Percentiles rank a stretch among this genome's conserved stretches.
Evolutionary conservation across 1,140 invertebrate species (phyloP).

Genomic region (Antheraea mylitta): DNA sequence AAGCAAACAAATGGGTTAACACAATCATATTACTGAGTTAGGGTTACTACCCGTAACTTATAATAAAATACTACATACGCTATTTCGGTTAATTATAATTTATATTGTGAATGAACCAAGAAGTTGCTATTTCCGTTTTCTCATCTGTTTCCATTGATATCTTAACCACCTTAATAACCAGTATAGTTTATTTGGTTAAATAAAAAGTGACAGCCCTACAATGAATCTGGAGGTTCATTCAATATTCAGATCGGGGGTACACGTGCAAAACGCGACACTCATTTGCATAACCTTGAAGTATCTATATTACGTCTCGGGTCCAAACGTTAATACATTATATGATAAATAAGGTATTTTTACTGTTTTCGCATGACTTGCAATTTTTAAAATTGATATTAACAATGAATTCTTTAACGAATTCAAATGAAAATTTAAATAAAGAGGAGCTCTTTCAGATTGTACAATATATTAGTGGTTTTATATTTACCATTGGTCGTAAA

Average conservation of each 20-base stretch:
- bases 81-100: too few relatives aligned
- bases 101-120: too few relatives aligned
- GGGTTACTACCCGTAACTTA: too few relatives aligned
- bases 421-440: not conserved
- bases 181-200: too few relatives aligned
- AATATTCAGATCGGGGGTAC: not conserved
- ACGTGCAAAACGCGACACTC: not conserved
- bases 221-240: not conserved
- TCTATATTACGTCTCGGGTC: not conserved
- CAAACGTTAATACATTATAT: not conserved
- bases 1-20: not conserved
- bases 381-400: not conserved
- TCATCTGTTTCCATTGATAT: too few relatives aligned
- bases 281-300: constrained; percentile 4
- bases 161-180: too few relatives aligned
- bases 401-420: not conserved
- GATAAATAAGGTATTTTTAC: not conserved
- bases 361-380: constrained; percentile 8
- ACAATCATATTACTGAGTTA: not conserved
- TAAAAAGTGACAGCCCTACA: too few relatives aligned
- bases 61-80: too few relatives aligned
- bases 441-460: not conserved
- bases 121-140: too few relatives aligned
- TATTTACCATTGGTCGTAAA: too few relatives aligned
- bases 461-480: not conserved